These are phyloP conservation scores for Amblyraja radiata DNA, from an alignment of 2,797 vertebrate species.

Conservation along the genomic window DNA sequence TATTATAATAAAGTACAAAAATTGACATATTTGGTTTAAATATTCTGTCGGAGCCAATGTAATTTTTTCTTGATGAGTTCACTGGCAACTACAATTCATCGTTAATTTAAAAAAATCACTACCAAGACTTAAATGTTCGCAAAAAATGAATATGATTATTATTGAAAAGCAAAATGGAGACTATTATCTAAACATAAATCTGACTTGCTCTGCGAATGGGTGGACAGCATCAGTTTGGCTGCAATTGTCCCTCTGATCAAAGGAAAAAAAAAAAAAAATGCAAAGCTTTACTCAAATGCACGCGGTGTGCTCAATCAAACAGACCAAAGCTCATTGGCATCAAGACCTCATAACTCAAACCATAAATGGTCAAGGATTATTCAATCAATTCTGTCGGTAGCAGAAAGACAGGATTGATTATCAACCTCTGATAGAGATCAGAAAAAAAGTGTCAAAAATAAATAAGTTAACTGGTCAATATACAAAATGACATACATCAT, in stretches of 20 bases:
- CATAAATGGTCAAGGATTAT: neutral
- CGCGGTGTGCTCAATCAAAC: neutral
- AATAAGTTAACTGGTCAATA: neutral
- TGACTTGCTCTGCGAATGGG: neutral
- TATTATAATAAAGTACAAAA: neutral
- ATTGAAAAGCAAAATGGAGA: neutral
- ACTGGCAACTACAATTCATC: too few relatives aligned
- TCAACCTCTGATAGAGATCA: too few relatives aligned
- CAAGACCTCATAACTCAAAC: neutral
- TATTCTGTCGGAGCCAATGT: neutral
- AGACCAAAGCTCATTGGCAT: neutral
- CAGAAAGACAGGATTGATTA: too few relatives aligned
- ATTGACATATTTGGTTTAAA: neutral
- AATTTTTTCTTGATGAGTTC: neutral
- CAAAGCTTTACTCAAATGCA: neutral
- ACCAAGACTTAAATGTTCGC: neutral
- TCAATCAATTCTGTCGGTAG: neutral
- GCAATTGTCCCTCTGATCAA: neutral
- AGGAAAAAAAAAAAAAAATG: neutral
- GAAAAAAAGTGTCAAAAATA: neutral
- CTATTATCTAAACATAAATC: neutral
- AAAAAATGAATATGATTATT: neutral
- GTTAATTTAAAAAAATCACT: neutral
- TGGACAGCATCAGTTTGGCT: neutral
- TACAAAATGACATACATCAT: neutral